Evolutionary conservation across 2,888 invertebrate genomes (phyloP).

Genomic region (Hypselothyrea guttata): DNA sequence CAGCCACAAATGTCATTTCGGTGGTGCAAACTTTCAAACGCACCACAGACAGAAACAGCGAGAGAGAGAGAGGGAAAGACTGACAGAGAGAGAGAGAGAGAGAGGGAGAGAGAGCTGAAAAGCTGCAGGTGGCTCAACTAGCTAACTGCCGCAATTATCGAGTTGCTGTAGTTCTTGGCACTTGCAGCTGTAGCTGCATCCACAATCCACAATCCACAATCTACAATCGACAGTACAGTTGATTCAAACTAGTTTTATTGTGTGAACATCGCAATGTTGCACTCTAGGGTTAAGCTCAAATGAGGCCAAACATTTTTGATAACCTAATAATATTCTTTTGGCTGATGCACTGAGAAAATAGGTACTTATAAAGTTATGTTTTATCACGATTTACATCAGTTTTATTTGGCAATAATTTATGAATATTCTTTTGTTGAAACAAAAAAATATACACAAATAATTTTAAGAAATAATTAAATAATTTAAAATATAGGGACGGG

Average conservation of each 20-base stretch:
- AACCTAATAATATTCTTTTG: too few species aligned
- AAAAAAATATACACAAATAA: too few species aligned
- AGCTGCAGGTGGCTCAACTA: slow-evolving; percentile 7
- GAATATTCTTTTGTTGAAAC: too few species aligned
- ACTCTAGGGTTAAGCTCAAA: not conserved
- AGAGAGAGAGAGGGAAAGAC: too few species aligned
- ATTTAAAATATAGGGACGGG: too few species aligned
- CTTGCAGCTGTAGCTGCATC: too few species aligned
- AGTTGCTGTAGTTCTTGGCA: slow-evolving; percentile 5
- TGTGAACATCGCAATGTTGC: not conserved
- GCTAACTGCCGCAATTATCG: slow-evolving; percentile 1
- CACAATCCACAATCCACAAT: too few species aligned
- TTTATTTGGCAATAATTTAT: too few species aligned
- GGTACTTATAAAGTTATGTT: too few species aligned
- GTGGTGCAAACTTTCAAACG: slow-evolving; percentile 31
- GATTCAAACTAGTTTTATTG: not conserved
- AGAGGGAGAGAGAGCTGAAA: not conserved
- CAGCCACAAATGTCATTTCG: slow-evolving; percentile 28
- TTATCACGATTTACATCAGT: too few species aligned
- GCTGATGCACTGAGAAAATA: too few species aligned
- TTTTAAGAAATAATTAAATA: too few species aligned
- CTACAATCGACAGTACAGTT: slow-evolving; percentile 3
- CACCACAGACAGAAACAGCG: slow-evolving; percentile 3
- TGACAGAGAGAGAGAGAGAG: not conserved
- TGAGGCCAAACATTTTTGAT: not conserved